Evolutionary conservation across 1,140 invertebrate genomes (phyloP).

Genomic region (Drosophila melanogaster): Release_6_plus_ISO1_MT NT_037436.4:2646001-2646500

Average conservation of each 20-base stretch:
- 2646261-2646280: conserved; percentile 9
- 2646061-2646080: conserved; percentile 52
- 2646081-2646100: conserved; percentile 74
- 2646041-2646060: conserved; percentile 76
- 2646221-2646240: conserved; percentile 58
- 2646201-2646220: conserved; percentile 68
- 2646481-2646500: conserved; percentile 71
- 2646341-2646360: conserved; percentile 19
- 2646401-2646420: conserved; percentile 63
- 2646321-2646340: conserved; percentile 39
- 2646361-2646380: conserved; percentile 12
- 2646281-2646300: conserved; percentile 28
- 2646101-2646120: conserved; percentile 76
- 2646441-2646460: conserved; percentile 82
- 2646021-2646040: conserved; percentile 64
- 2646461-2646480: conserved; percentile 81
- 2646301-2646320: conserved; percentile 21
- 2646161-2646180: conserved; percentile 73
- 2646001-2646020: conserved; percentile 48
- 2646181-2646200: conserved; percentile 75
- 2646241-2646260: background rate
- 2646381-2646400: conserved; percentile 42
- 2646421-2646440: conserved; percentile 75
- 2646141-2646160: conserved; percentile 61
- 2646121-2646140: conserved; percentile 65